Evolutionary conservation across 2,113 vertebrate genomes (phyloP), one percentile per base, ranked within the genome.

Genomic region (Gymnogyps californianus): DNA sequence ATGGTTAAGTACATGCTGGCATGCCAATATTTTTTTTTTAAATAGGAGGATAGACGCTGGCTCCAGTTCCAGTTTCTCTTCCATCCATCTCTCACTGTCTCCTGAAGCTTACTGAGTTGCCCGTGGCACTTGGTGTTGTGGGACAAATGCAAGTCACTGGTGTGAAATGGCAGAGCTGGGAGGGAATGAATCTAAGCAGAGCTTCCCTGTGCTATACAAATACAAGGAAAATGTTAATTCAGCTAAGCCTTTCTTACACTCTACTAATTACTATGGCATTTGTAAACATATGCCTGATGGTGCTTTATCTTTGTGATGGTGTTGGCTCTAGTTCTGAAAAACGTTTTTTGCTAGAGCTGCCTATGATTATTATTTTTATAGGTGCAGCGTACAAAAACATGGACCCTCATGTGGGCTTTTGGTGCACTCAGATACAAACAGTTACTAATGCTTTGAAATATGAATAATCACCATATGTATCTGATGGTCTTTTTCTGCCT

Each of bases 241-340:
- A 96, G 74, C 92, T 94, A 96, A 91, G 85, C 88, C 92, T 95
- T 76, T 92, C 84, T 77, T 85, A 95, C 78, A 84, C 66, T 97
- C 81, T 84, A 65, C 87, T 97, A 96, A 95, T 87, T 97, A 96
- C 95, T 89, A 34, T 16, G 96, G 96, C 97, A 94, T 95, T 96
- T 93, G 67, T 90, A 96, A 97, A 97, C 96, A 87, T 79, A 67
- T 89, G 97, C 96, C 97, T 78, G 74, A 97, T 95, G 96, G 91
- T 97, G 87, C 97, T 96, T 96, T 96, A 89, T 89, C 70, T 94
- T 96, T 75, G 44, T 93, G 96, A 92, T 90, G 83, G 46, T 69
- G 90, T 93, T 92, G 91, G 69, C 80, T 81, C 75, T 85, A 65
- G 75, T 76, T 97, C 86, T 82, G 71, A 97, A 91, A 82, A 80